These are phyloP conservation scores for Cercopithecus hamlyni DNA, from an alignment of 2,797 vertebrate species.

Conservation along the genomic window DNA sequence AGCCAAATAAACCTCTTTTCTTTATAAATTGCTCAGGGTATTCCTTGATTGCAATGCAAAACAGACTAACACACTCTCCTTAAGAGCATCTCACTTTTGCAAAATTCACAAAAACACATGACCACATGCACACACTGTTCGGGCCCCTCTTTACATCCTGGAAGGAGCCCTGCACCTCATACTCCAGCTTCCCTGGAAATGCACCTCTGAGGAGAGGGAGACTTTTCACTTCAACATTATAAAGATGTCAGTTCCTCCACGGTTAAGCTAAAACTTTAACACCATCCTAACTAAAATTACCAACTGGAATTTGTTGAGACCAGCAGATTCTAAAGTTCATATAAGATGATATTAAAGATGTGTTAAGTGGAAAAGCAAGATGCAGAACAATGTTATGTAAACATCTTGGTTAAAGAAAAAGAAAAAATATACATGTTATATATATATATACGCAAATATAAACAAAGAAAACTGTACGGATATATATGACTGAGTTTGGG, in stretches of 20 bases:
- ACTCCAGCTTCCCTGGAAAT: background rate
- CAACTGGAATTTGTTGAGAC: background rate
- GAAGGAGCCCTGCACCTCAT: background rate
- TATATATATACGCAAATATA: background rate
- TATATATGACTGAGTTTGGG: background rate
- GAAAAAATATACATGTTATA: background rate
- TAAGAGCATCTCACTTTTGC: background rate
- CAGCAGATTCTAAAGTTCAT: background rate
- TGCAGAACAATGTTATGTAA: background rate
- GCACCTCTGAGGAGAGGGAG: background rate
- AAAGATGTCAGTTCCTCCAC: background rate
- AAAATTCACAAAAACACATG: constrained; percentile 15
- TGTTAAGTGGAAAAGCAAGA: background rate
- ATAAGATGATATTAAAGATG: background rate
- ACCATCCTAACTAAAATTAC: background rate
- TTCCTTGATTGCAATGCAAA: background rate
- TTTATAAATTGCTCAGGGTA: background rate
- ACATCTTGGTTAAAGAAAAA: background rate
- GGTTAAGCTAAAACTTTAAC: background rate
- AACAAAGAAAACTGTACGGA: background rate
- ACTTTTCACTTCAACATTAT: background rate
- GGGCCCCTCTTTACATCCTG: background rate
- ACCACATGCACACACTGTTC: background rate
- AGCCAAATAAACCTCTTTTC: background rate
- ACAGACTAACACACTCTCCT: background rate